phyloP scores from a whole-genome alignment of 1,140 invertebrate genomes.

The Rhopalosiphum padi region DNA sequence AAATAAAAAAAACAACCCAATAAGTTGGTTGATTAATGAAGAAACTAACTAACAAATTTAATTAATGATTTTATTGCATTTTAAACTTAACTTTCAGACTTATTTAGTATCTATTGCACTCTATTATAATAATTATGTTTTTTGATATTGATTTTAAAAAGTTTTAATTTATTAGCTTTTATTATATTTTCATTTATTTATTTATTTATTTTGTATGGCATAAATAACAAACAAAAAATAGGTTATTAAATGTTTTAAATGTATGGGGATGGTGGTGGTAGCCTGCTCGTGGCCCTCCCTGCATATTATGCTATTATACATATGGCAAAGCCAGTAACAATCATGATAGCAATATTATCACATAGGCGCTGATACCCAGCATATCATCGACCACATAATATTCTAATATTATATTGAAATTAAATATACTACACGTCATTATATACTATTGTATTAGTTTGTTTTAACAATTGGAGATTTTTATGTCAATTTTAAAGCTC shows the following conservation, averaged over 20 bases:
- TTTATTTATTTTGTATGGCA: too few relatives aligned
- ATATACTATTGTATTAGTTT: neutral
- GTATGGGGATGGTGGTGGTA: too few relatives aligned
- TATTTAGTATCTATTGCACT: neutral
- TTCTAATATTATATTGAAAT: neutral
- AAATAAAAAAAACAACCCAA: conserved; percentile 4
- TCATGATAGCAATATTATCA: too few relatives aligned
- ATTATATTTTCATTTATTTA: too few relatives aligned
- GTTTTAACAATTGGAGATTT: neutral
- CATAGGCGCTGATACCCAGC: too few relatives aligned
- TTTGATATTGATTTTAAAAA: neutral
- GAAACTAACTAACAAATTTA: conserved; percentile 26
- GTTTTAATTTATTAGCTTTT: neutral
- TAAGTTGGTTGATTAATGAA: conserved; percentile 36
- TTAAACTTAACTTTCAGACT: conserved; percentile 29
- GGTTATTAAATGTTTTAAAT: too few relatives aligned
- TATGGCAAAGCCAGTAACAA: too few relatives aligned
- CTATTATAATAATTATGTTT: conserved; percentile 7
- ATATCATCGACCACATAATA: too few relatives aligned
- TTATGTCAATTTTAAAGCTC: neutral
- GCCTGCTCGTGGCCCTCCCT: too few relatives aligned
- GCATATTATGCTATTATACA: too few relatives aligned
- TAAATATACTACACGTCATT: neutral
- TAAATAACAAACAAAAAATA: too few relatives aligned
- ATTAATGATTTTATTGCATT: conserved; percentile 29